Evolutionary conservation across 1,140 invertebrate genomes (phyloP).

Genomic region (Aphaenogaster rudis): DNA sequence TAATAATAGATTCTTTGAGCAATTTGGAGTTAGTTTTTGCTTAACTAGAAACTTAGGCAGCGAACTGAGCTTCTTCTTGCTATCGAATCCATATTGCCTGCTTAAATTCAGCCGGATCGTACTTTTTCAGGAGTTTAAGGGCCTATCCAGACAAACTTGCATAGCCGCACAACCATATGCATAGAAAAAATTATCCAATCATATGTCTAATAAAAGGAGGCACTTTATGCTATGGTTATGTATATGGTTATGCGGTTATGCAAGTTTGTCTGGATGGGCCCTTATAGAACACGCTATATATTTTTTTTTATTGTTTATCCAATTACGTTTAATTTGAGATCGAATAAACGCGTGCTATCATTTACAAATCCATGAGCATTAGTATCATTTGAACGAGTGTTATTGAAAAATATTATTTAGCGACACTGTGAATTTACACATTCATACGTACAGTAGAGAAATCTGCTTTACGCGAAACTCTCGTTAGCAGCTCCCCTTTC

Average conservation of each 20-base stretch:
- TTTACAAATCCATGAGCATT: neutral
- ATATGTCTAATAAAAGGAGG: too few relatives aligned
- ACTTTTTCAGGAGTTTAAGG: neutral
- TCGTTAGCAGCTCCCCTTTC: neutral
- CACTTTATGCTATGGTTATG: too few relatives aligned
- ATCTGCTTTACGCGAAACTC: slow-evolving; percentile 20
- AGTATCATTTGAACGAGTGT: neutral
- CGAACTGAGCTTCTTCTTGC: neutral
- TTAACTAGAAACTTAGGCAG: slow-evolving; percentile 12
- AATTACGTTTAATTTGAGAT: neutral
- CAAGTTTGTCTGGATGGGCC: too few relatives aligned
- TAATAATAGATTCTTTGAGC: slow-evolving; percentile 55
- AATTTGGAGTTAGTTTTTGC: slow-evolving; percentile 31
- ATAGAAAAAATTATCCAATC: too few relatives aligned
- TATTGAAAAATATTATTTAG: neutral
- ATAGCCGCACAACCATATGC: too few relatives aligned
- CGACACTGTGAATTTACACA: neutral
- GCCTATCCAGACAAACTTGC: too few relatives aligned
- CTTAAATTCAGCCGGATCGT: neutral
- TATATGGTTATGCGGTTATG: too few relatives aligned
- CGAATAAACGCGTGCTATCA: neutral
- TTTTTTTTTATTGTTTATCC: too few relatives aligned
- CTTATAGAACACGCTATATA: too few relatives aligned
- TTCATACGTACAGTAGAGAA: slow-evolving; percentile 4
- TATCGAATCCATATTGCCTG: neutral